Evolutionary conservation across 2,797 vertebrate genomes (phyloP).

Genomic region (Cheirogaleus major): DNA sequence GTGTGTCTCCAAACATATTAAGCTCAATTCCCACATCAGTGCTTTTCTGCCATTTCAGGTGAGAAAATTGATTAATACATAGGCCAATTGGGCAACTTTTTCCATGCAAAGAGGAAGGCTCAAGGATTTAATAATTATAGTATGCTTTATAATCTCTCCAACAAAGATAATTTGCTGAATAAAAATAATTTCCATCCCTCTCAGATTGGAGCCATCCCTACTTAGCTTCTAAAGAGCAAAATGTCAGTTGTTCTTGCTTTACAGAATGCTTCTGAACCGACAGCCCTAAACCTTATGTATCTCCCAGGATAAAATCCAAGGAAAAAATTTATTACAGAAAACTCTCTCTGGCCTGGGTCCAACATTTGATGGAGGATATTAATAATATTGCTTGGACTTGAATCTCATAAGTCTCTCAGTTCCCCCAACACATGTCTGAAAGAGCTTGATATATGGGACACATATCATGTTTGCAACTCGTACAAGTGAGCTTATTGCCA

Average conservation of each 20-base stretch:
- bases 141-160: not conserved
- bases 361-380: slow-evolving; percentile 33
- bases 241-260: not conserved
- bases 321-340: slow-evolving; percentile 15
- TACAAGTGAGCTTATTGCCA: not conserved
- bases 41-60: not conserved
- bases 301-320: not conserved
- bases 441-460: not conserved
- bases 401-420: not conserved
- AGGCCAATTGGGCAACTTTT: not conserved
- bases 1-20: not conserved
- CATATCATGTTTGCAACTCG: not conserved
- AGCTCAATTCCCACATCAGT: not conserved
- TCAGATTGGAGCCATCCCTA: not conserved
- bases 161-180: not conserved
- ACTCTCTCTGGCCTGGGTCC: slow-evolving; percentile 15
- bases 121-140: not conserved
- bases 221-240: not conserved
- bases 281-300: not conserved
- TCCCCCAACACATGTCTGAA: not conserved
- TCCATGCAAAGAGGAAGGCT: slow-evolving; percentile 21
- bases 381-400: slow-evolving; percentile 4
- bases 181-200: slow-evolving; percentile 28
- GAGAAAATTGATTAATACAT: not conserved
- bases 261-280: slow-evolving; percentile 17